phyloP scores from a whole-genome alignment of 2,797 vertebrate species.

The Hippopotamyrus pictus region DNA sequence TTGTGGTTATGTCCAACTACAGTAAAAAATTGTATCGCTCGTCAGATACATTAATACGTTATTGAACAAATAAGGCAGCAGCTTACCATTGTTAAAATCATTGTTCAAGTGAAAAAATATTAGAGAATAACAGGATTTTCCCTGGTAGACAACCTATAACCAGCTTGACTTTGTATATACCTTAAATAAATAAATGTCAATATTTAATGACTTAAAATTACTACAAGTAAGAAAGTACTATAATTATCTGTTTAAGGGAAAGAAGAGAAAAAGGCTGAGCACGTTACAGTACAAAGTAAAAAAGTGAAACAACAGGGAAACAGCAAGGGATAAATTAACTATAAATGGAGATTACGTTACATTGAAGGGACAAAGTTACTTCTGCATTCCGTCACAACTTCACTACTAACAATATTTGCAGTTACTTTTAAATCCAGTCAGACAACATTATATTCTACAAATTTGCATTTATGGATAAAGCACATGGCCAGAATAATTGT shows the following conservation, averaged over 20 bases:
- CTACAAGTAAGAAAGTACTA: not conserved
- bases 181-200: not conserved
- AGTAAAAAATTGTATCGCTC: not conserved
- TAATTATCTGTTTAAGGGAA: not conserved
- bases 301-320: not conserved
- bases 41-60: not conserved
- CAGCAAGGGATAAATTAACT: not conserved
- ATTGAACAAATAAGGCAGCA: not conserved
- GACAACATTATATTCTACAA: not conserved
- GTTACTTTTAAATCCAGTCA: not conserved
- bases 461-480: not conserved
- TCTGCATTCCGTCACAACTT: not conserved
- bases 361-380: not conserved
- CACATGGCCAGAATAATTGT: not conserved
- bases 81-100: too few species aligned
- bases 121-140: too few species aligned
- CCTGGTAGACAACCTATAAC: too few species aligned
- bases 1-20: not conserved
- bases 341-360: not conserved
- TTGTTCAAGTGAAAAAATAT: too few species aligned
- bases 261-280: not conserved
- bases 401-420: not conserved
- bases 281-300: too few species aligned
- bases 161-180: not conserved
- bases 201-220: not conserved